Percentiles rank a stretch among this genome's conserved stretches.
phyloP scores from a whole-genome alignment of 2,888 invertebrate genomes.

The Fissipunctia ypsillon region DNA sequence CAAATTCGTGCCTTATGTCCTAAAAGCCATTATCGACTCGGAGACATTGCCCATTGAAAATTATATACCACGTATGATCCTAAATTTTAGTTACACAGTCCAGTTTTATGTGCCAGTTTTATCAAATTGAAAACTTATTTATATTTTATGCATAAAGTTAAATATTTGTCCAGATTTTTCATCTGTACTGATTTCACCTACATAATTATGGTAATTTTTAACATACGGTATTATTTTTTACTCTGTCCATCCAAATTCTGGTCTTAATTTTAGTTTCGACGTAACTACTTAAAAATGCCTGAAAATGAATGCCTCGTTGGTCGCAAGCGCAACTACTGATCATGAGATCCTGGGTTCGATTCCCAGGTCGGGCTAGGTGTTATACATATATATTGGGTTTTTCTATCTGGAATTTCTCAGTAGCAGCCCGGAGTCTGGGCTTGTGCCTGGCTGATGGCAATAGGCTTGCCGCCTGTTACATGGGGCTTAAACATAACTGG shows the following conservation, averaged over 20 bases:
- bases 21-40: conserved; percentile 22
- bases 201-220: conserved; percentile 18
- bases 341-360: too few species aligned
- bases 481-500: too few species aligned
- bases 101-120: too few species aligned
- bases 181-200: conserved; percentile 14
- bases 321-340: too few species aligned
- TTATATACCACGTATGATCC: not conserved
- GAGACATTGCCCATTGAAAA: conserved; percentile 8
- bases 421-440: too few species aligned
- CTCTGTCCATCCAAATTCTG: conserved; percentile 85
- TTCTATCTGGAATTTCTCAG: too few species aligned
- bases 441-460: too few species aligned
- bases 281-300: conserved; percentile 62
- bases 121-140: not conserved
- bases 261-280: conserved; percentile 76
- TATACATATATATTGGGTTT: too few species aligned
- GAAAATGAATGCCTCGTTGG: too few species aligned
- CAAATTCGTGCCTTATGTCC: conserved; percentile 72
- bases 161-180: not conserved
- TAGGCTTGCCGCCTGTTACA: too few species aligned
- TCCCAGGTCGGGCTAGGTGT: too few species aligned
- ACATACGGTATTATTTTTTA: conserved; percentile 57
- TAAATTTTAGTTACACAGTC: conserved; percentile 8
- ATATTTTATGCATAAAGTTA: conserved; percentile 1